Base-by-base conservation (phyloP, 2,888 invertebrate genomes). In the Lordiphosa andalusiaca region DNA sequence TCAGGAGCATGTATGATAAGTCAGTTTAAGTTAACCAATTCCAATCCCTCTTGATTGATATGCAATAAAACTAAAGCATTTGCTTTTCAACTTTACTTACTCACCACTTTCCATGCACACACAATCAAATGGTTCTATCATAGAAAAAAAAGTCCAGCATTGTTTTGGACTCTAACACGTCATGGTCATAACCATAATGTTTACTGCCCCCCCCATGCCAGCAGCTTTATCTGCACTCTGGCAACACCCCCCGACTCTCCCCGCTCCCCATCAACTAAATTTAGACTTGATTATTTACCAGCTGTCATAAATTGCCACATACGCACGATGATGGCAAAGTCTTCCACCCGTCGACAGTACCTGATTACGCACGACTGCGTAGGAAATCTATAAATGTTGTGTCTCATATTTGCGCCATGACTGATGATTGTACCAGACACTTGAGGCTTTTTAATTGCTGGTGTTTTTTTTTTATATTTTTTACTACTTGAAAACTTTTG, bases 381-480 rank as follows among this genome's bases (percentile, higher is more conserved):
- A 44, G 68, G 62, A 55, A 61, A 68, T 59, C 71, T 73, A 76
- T 64, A 56, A 60, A 71, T 58, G 60, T 59, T 63, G 39, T 53
- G 50, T 58, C 55, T 67, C 60, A 63, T 71, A 59, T 60, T 62
- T 61, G 64, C 63, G 54, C 66, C 64, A 67, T 77, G 71, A 63
- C 75, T 69, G 81, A 81, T 73, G 76, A 83, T 72, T 80, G 76
- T 82, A 49, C 63, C 72, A 74, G 67, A 68, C 83, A 82, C 84
- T 82, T 70, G 72, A 71, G 71, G 44, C 38, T 42, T 67, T 51
- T 69, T 67, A 65, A 69, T 78, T 77, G 72, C 60, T 46, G 42
- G 36, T 21, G 12, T 36, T 39, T 42, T 23, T 44, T 41, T 25
- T 58, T 38, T 13, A 36, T 52, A 38, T 54, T 55, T 36, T 56